Evolutionary conservation across 1,140 invertebrate species (phyloP), one percentile per base, ranked within the genome.

Genomic region (Bombus waltoni): DNA sequence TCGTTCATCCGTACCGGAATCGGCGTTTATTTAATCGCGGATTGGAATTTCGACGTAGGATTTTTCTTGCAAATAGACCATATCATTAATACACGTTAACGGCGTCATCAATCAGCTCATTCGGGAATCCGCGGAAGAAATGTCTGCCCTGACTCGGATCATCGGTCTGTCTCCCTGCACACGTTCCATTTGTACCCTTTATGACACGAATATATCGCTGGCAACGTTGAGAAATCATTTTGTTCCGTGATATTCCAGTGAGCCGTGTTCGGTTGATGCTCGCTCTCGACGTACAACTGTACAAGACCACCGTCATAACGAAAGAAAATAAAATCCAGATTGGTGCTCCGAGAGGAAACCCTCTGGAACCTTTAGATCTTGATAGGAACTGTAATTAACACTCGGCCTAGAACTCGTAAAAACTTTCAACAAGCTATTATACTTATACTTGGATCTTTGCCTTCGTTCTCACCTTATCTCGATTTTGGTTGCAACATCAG

Each of bases 171-270:
- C 65, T 70, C 38, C 38, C 38, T n/a, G 40, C 5, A 25, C 79
- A 38, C 35, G 38, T 76, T 81, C 77, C 83, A 81, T 79, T 78
- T 77, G 81, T 83, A 70, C 85, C 53, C 57, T 83, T 83, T 83
- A 53, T 65, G 68, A 73, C 82, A 59, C 59, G 68, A 70, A 85
- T 68, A 59, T 79, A 87, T 85, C 40, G 57, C 68, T 40, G 38
- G 42, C 81, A 78, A 73, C 74, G 62, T 38, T 65, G 59, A n/a
- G 70, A 62, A 78, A 87, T 84, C 59, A 57, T 85, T 85, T 85
- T 47, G 76, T 85, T 85, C 71, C 71, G 86, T 71, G 59, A 85
- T 80, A 80, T 80, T 85, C n/a, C 40, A 59, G 70, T 15, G 75
- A 82, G 40, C 71, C 59, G 28, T 59, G 70, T 53, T 40, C 53